phyloP scores from a whole-genome alignment of 1,140 invertebrate genomes.

The Drosophila albomicans region DNA sequence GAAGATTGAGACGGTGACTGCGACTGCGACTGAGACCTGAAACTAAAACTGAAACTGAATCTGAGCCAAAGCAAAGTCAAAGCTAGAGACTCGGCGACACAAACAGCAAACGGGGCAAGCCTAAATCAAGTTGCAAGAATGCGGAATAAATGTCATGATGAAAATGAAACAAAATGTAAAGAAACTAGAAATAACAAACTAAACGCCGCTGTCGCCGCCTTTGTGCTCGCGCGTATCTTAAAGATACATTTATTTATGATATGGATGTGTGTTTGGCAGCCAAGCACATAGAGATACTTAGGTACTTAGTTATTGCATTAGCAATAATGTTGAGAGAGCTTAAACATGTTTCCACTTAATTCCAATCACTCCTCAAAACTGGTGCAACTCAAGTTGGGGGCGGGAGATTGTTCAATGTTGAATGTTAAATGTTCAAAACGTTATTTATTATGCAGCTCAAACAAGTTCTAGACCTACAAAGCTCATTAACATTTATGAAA shows the following conservation, averaged over 20 bases:
- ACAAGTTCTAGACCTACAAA: slow-evolving; percentile 40
- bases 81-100: slow-evolving; percentile 33
- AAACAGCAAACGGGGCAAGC: slow-evolving; percentile 49
- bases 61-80: slow-evolving; percentile 7
- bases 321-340: not conserved
- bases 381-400: slow-evolving; percentile 37
- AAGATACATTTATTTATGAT: slow-evolving; percentile 46
- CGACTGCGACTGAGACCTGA: slow-evolving; percentile 16
- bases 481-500: slow-evolving; percentile 38
- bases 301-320: slow-evolving; percentile 48
- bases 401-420: slow-evolving; percentile 20
- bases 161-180: slow-evolving; percentile 34
- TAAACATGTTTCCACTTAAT: slow-evolving; percentile 34
- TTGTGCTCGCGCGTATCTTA: slow-evolving; percentile 38
- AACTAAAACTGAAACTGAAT: slow-evolving; percentile 18
- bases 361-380: slow-evolving; percentile 21
- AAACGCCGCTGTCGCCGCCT: slow-evolving; percentile 24
- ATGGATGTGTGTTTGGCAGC: slow-evolving; percentile 14
- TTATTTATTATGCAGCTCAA: slow-evolving; percentile 43
- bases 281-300: not conserved
- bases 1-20: slow-evolving; percentile 14
- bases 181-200: slow-evolving; percentile 15
- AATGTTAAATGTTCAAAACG: slow-evolving; percentile 8
- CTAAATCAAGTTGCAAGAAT: slow-evolving; percentile 82
- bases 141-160: slow-evolving; percentile 80